Conservation (phyloP, 2,113 vertebrate genomes). For the Vombatus ursinus region DNA sequence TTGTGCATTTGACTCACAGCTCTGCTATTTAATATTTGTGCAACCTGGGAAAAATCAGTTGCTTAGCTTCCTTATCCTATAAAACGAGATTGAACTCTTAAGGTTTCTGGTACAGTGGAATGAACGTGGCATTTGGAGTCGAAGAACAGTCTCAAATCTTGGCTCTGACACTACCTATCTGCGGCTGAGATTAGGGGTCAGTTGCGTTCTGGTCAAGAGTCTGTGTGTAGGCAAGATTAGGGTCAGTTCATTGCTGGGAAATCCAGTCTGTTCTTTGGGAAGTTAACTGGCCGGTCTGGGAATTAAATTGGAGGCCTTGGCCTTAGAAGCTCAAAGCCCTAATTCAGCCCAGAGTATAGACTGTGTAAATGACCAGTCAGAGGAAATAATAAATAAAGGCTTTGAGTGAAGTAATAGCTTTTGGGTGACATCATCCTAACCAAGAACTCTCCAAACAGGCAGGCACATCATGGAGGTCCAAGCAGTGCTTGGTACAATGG, state of each 20-base stretch:
- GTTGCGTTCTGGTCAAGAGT: neutral
- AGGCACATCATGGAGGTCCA: neutral
- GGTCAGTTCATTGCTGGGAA: no score
- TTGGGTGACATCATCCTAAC: neutral
- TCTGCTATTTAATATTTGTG: neutral
- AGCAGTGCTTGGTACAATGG: neutral
- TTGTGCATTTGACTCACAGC: neutral
- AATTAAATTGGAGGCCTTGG: neutral
- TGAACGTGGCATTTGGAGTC: neutral
- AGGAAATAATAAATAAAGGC: neutral
- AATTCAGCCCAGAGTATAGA: neutral
- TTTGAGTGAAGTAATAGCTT: neutral
- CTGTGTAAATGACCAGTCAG: neutral
- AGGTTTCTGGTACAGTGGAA: neutral
- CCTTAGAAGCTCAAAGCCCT: fast-evolving
- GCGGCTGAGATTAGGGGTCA: neutral
- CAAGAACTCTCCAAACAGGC: neutral
- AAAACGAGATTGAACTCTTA: neutral
- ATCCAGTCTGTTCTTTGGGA: neutral
- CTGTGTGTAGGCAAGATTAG: neutral
- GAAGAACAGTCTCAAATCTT: neutral
- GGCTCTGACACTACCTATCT: neutral
- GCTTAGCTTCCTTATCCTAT: neutral
- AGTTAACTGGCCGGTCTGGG: neutral
- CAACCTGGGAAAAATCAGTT: neutral